Conservation (phyloP, 2,797 vertebrate species). For the Hydrophis major region DNA sequence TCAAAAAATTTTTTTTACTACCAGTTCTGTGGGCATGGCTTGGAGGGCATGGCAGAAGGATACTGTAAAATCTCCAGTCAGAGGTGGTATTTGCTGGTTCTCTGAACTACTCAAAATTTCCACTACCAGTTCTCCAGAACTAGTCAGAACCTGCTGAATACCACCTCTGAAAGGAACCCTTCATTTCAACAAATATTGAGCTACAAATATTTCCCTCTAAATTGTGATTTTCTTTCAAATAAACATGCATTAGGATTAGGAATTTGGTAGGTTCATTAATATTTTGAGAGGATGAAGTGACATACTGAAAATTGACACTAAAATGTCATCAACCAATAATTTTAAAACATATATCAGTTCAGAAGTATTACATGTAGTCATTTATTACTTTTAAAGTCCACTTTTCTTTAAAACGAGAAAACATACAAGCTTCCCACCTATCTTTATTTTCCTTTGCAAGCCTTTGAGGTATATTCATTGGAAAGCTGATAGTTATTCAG, state of each 20-base stretch:
- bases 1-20: too few relatives aligned
- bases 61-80: too few relatives aligned
- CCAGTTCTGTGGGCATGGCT: too few relatives aligned
- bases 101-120: too few relatives aligned
- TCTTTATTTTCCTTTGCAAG: not conserved
- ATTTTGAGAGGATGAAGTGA: not conserved
- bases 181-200: not conserved
- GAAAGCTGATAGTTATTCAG: not conserved
- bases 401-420: not conserved
- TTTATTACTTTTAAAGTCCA: not conserved
- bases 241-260: not conserved
- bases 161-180: not conserved
- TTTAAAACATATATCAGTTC: not conserved
- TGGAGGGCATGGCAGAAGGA: too few relatives aligned
- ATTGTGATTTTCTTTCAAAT: not conserved
- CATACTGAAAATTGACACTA: not conserved
- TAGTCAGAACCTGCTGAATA: too few relatives aligned
- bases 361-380: not conserved
- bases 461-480: not conserved
- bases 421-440: not conserved
- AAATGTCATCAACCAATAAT: not conserved
- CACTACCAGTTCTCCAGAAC: too few relatives aligned
- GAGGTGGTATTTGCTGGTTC: too few relatives aligned
- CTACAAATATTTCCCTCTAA: not conserved
- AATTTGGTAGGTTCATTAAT: not conserved